Evolutionary conservation across 2,888 invertebrate species (phyloP).

Genomic region (Andrena flavipes): DNA sequence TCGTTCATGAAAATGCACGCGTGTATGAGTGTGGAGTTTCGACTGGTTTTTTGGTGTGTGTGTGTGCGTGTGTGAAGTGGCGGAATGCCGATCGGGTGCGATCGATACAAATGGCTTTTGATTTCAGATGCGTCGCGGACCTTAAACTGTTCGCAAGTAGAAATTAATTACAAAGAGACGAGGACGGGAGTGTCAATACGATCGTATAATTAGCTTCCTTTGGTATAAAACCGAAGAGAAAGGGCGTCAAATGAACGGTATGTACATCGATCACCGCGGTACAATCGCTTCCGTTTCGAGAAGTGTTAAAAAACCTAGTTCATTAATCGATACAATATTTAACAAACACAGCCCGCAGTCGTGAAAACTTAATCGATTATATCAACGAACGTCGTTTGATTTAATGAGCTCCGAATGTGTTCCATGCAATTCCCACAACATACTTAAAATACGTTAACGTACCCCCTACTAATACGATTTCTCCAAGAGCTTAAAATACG

Average conservation of each 20-base stretch:
- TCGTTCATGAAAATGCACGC: constrained; percentile 58
- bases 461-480: constrained; percentile 53
- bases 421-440: constrained; percentile 35
- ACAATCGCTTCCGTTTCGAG: constrained; percentile 39
- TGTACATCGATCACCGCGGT: constrained; percentile 48
- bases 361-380: constrained; percentile 53
- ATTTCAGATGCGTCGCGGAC: constrained; percentile 17
- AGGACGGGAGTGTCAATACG: constrained; percentile 58
- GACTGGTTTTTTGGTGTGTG: constrained; percentile 5
- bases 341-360: constrained; percentile 60
- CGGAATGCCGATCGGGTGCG: constrained; percentile 33
- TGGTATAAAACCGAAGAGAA: constrained; percentile 51
- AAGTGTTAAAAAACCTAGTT: constrained; percentile 52
- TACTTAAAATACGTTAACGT: constrained; percentile 59
- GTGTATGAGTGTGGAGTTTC: constrained; percentile 11
- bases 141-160: constrained; percentile 45
- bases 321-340: constrained; percentile 52
- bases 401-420: constrained; percentile 49
- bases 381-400: constrained; percentile 46
- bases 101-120: constrained; percentile 47
- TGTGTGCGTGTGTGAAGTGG: constrained; percentile 6
- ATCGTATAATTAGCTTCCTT: constrained; percentile 29
- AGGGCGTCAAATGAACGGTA: constrained; percentile 49
- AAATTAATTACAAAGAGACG: constrained; percentile 54
- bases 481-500: constrained; percentile 54